Evolutionary conservation across 2,888 invertebrate species (phyloP), one percentile per base, ranked within the genome.

Genomic region (Amiota communis): DNA sequence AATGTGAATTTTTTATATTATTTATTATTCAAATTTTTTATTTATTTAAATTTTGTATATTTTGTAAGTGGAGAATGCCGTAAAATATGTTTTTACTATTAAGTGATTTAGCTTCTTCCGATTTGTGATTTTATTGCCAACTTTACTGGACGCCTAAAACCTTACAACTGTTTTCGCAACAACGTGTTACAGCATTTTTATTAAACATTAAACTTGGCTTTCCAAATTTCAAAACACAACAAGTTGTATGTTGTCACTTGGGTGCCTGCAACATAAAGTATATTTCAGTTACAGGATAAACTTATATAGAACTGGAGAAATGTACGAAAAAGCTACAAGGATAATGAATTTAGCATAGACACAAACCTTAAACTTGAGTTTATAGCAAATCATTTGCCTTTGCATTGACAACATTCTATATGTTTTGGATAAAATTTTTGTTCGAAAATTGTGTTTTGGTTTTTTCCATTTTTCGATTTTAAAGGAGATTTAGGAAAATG

Each of bases 191-290:
- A 15, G 13, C 53, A 17, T 59, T 12, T 59, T 59, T 59, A 51
- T 51, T 12, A 12, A 59, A 59, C 59, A 20, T 59, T 59, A 59
- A 12, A 15, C 15, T 10, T n/a, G 12, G 76, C 76, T 76, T 75
- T 75, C 72, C 63, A 75, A 74, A 77, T 81, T 82, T 82, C 84
- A 83, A 84, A 83, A 83, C 82, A 83, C 82, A 83, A 83, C 82
- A 80, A 75, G 82, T 83, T 81, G 84, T 81, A 77, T 56, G 57
- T 56, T 46, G 8, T 59, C 12, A 17, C 13, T 20, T 17, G 11
- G 2, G 36, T 36, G 71, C 76, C 72, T 78, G 78, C 80, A 81
- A 84, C 79, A 71, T 79, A 76, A 84, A 84, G 8, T 2, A 36
- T 4, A 36, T 36, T 36, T 36, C 6, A 36, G 36, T 36, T 36